Conservation (phyloP, 2,113 vertebrate genomes). For the Sinocyclocheilus grahami region DNA sequence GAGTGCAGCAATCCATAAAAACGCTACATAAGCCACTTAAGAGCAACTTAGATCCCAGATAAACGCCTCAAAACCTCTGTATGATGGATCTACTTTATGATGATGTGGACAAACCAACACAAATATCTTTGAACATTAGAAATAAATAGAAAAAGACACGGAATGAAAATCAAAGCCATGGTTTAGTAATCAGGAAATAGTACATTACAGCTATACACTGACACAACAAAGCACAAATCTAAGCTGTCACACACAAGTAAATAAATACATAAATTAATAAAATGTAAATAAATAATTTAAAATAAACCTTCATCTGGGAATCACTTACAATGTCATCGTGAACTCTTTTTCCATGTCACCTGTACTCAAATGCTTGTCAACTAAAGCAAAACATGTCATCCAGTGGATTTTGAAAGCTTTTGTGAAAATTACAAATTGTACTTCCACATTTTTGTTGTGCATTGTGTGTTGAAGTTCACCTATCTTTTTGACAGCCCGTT, state of each 20-base stretch:
- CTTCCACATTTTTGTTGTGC: not conserved
- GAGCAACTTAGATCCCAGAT: constrained; percentile 30
- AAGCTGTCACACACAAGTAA: not conserved
- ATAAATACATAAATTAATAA: not conserved
- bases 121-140: not conserved
- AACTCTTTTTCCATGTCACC: not conserved
- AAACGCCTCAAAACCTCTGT: not conserved
- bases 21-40: constrained; percentile 35
- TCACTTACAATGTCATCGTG: not conserved
- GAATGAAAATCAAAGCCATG: not conserved
- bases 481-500: not conserved
- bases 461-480: not conserved
- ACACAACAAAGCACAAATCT: not conserved
- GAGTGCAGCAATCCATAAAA: constrained; percentile 34
- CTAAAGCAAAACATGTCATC: not conserved
- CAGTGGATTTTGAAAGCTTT: not conserved
- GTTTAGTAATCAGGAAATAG: not conserved
- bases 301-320: no score
- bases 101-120: not conserved
- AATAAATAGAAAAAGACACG: not conserved
- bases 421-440: not conserved
- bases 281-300: not conserved
- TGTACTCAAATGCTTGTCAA: not conserved
- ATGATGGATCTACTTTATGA: not conserved
- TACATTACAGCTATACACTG: not conserved